Conservation (phyloP, 2,888 invertebrate genomes). For the Drosophila kanekoi region DNA sequence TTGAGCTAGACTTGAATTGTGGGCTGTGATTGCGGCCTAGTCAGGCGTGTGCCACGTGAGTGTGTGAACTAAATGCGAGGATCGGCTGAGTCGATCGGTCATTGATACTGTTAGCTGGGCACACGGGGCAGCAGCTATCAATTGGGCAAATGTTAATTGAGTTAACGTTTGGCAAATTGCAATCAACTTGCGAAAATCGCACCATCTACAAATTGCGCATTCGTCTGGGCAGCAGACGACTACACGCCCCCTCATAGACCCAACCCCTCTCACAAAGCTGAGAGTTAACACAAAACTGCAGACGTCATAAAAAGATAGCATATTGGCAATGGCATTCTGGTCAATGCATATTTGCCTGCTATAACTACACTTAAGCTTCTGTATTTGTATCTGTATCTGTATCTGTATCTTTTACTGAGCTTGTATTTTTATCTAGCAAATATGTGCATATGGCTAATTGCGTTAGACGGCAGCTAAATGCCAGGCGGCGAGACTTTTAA, state of each 20-base stretch:
- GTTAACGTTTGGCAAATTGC: conserved; percentile 31
- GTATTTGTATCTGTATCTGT: conserved; percentile 8
- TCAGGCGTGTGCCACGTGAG: conserved; percentile 36
- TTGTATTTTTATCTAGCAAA: conserved; percentile 32
- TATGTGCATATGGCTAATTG: conserved; percentile 36
- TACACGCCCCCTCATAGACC: conserved; percentile 1
- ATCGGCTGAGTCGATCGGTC: conserved; percentile 17
- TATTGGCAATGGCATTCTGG: background rate
- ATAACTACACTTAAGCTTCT: conserved; percentile 4
- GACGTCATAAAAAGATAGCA: conserved; percentile 49
- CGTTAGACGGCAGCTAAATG: conserved; percentile 21
- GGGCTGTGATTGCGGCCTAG: conserved; percentile 1
- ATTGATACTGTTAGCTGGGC: conserved; percentile 24
- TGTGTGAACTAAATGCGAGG: background rate
- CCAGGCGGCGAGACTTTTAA: conserved; percentile 41
- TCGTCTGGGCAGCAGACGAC: conserved; percentile 20
- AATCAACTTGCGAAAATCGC: conserved; percentile 23
- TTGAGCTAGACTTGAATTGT: conserved; percentile 1
- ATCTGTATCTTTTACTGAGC: conserved; percentile 12
- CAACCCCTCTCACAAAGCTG: background rate
- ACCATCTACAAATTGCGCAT: conserved; percentile 30
- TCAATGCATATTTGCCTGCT: conserved; percentile 27
- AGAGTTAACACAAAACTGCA: conserved; percentile 38
- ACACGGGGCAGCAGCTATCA: conserved; percentile 20
- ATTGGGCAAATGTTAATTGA: conserved; percentile 38